These are phyloP conservation scores for Eptatretus atami DNA, from an alignment of 2,797 vertebrate species.

Conservation along the genomic window DNA sequence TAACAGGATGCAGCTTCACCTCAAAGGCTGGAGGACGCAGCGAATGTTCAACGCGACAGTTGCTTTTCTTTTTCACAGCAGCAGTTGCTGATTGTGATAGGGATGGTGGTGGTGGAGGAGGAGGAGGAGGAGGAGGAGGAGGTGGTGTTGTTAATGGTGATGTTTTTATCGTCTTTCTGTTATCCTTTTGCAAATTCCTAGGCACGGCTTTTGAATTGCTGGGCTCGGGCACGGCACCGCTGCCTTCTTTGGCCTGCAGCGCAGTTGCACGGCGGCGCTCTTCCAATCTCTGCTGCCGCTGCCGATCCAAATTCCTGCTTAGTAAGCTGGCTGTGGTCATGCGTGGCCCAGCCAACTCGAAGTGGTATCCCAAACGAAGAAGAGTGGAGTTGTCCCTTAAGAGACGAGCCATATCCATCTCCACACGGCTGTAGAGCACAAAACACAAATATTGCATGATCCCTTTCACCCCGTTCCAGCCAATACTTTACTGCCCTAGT, in stretches of 20 bases:
- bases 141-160: conserved; percentile 14
- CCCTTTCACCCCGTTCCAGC: too few relatives aligned
- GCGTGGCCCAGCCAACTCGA: conserved; percentile 65
- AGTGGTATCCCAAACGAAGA: conserved; percentile 80
- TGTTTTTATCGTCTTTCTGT: too few relatives aligned
- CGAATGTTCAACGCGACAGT: background rate
- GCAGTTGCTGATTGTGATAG: conserved; percentile 18
- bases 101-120: conserved; percentile 26
- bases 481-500: too few relatives aligned
- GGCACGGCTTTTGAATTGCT: conserved; percentile 9
- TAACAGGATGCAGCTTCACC: conserved; percentile 20
- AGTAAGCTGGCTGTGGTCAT: conserved; percentile 86
- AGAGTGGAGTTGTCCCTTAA: conserved; percentile 69
- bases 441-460: too few relatives aligned
- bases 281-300: conserved; percentile 57
- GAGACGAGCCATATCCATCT: conserved; percentile 86
- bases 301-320: conserved; percentile 89
- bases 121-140: conserved; percentile 16
- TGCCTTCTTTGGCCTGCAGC: conserved; percentile 32
- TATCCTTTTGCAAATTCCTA: too few relatives aligned
- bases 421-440: conserved; percentile 15
- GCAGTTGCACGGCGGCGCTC: conserved; percentile 60
- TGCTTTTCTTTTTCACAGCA: conserved; percentile 9
- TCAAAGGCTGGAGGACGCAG: conserved; percentile 35
- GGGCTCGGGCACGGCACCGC: conserved; percentile 31